A percentile compares a stretch with the other conserved stretches of the same genome.
These are phyloP conservation scores for Scarus forsteni DNA, from an alignment of 2,797 vertebrate species.

Conservation along the genomic window DNA sequence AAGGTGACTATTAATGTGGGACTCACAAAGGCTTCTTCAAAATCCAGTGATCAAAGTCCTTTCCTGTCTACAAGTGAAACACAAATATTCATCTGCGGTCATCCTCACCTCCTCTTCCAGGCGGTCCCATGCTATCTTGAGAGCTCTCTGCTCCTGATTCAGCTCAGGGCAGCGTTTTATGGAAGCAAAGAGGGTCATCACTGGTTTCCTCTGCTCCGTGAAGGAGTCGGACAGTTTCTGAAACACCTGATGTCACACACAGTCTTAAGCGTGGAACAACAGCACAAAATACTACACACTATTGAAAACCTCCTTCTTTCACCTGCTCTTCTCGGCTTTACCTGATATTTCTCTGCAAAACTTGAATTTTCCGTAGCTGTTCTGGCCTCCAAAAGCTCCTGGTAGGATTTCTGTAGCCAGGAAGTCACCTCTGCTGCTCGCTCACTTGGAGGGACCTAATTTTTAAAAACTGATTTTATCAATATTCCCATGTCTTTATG, in stretches of 20 bases:
- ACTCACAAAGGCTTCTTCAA: too few species aligned
- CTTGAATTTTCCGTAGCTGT: constrained; percentile 74
- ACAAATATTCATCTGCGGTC: too few species aligned
- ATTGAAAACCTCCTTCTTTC: neutral
- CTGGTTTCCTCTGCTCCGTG: constrained; percentile 79
- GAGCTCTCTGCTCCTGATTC: constrained; percentile 67
- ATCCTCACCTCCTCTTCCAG: constrained; percentile 81
- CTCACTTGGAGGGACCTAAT: constrained; percentile 67
- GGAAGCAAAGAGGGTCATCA: constrained; percentile 79
- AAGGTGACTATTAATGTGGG: too few species aligned
- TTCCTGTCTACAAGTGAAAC: too few species aligned
- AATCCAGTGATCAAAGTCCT: too few species aligned
- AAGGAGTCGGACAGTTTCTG: constrained; percentile 83
- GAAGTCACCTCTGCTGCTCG: constrained; percentile 78
- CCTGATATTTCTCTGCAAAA: constrained; percentile 85
- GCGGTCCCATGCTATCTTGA: constrained; percentile 81
- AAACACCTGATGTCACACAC: constrained; percentile 67
- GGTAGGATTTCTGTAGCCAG: constrained; percentile 84
- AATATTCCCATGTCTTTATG: too few species aligned
- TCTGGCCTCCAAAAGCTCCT: constrained; percentile 81
- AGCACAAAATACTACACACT: neutral
- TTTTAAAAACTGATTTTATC: neutral
- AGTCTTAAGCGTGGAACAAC: neutral
- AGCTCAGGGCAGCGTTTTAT: constrained; percentile 70
- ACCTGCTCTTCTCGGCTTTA: constrained; percentile 61